Base-by-base conservation (phyloP, 2,888 invertebrate species). In the Caenorhabditis drosophilae region DNA sequence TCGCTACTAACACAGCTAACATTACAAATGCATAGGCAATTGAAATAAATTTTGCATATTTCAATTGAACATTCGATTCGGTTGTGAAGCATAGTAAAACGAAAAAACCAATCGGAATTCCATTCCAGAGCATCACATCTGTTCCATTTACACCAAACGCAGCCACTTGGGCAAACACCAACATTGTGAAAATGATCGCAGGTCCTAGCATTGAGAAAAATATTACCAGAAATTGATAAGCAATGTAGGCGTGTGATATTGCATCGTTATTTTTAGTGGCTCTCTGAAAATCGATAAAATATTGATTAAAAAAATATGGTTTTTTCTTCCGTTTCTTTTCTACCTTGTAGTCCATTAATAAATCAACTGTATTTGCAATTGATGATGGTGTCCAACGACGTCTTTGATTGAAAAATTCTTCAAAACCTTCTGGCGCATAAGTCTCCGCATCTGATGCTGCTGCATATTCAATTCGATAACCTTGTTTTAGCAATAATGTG, bases 1-100 rank as follows among this genome's bases (percentile, higher is more conserved):
- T 81, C 18, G 80, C 92, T 12, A 82, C 77, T 25, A 92, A 86
- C 0, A 93, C 93, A 31, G 92, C 89, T 87, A 92, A 89, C 93
- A 93, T 93, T 7, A 92, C 87, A 82, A 93, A 87, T 0, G 90
- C 90, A 84, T 93, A 93, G 1, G 89, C 73, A 4, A 90, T 89
- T 27, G 92, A 91, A 54, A 92, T 89, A 3, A 78, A 69, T 55
- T 89, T 89, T 0, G 93, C 93, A 35, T 73, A 75, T 44, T 71
- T 56, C 41, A 83, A 52, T 56, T 84, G 83, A 15, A 74, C 56
- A 25, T 72, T 75, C 35, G 78, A 80, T 42, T 79, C 77, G 12
- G 78, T 74, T 16, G 74, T 55, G 62, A 83, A 83, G 59, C 84
- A 84, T 12, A 71, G 45, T 15, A 76, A 44, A 35, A 81, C 76